Evolutionary conservation across 2,888 invertebrate species (phyloP).

Genomic region (Gymnosoma rotundatum): DNA sequence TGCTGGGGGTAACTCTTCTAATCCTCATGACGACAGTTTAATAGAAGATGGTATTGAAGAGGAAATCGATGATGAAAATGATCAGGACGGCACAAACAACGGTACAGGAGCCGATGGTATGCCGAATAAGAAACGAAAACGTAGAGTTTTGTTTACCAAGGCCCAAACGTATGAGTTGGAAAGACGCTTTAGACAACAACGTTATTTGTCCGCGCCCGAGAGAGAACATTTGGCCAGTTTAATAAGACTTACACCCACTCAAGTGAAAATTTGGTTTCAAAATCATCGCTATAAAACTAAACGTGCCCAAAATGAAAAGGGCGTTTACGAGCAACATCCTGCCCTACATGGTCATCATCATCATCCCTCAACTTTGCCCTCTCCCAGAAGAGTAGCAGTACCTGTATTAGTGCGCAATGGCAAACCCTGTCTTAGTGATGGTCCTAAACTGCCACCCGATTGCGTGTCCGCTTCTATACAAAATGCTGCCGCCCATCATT

Average conservation of each 20-base stretch:
- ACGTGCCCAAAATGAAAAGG: constrained; percentile 97
- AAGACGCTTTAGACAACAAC: constrained; percentile 95
- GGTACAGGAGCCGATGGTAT: constrained; percentile 82
- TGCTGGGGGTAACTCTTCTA: constrained; percentile 73
- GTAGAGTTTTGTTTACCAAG: constrained; percentile 98
- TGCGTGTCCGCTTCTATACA: constrained; percentile 78
- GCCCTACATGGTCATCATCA: constrained; percentile 76
- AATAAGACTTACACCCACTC: constrained; percentile 97
- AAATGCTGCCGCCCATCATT: constrained; percentile 79
- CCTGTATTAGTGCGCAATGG: constrained; percentile 97
- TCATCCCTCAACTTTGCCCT: constrained; percentile 85
- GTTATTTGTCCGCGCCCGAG: constrained; percentile 98
- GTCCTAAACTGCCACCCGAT: constrained; percentile 82
- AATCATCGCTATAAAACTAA: constrained; percentile 99
- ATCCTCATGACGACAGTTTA: constrained; percentile 78
- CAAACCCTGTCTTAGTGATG: constrained; percentile 90
- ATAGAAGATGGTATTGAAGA: constrained; percentile 82
- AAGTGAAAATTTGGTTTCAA: constrained; percentile 99
- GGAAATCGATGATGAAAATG: constrained; percentile 83
- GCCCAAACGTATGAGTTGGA: constrained; percentile 98
- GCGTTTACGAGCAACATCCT: constrained; percentile 85
- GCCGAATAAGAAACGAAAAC: constrained; percentile 93
- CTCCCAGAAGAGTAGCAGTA: constrained; percentile 95
- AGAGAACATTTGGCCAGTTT: constrained; percentile 97
- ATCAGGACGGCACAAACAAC: constrained; percentile 78